These are phyloP conservation scores for Hydrochoerus hydrochaeris DNA, from an alignment of 2,113 vertebrate genomes.

Conservation along the genomic window DNA sequence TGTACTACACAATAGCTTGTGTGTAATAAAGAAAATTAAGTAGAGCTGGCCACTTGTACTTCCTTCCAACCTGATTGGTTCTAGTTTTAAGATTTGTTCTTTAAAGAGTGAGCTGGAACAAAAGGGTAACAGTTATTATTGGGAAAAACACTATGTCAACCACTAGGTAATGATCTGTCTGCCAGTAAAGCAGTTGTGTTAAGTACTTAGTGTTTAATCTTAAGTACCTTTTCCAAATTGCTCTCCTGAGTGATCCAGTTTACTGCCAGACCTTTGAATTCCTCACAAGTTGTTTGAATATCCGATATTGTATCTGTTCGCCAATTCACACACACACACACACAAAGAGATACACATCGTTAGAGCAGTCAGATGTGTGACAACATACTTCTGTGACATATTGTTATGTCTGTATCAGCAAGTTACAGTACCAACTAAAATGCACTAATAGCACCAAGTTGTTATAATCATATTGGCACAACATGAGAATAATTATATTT, in stretches of 20 bases:
- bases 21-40: neutral
- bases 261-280: neutral
- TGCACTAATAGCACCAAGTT: neutral
- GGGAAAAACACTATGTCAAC: constrained; percentile 35
- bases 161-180: neutral
- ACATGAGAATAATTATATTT: neutral
- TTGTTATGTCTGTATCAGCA: neutral
- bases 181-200: neutral
- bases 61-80: neutral
- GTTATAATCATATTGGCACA: neutral
- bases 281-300: neutral
- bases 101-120: neutral
- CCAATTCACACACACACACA: neutral
- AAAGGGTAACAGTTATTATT: neutral
- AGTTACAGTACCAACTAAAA: neutral
- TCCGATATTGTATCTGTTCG: neutral
- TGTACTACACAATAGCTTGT: neutral
- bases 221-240: constrained; percentile 33
- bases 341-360: neutral
- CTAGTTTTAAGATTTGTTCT: neutral
- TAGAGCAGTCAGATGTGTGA: neutral
- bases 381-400: neutral
- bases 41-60: neutral
- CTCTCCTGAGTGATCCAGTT: neutral
- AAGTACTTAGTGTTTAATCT: constrained; percentile 1